Evolutionary conservation across 1,140 invertebrate species (phyloP).

Genomic region (Andricus grossulariae): DNA sequence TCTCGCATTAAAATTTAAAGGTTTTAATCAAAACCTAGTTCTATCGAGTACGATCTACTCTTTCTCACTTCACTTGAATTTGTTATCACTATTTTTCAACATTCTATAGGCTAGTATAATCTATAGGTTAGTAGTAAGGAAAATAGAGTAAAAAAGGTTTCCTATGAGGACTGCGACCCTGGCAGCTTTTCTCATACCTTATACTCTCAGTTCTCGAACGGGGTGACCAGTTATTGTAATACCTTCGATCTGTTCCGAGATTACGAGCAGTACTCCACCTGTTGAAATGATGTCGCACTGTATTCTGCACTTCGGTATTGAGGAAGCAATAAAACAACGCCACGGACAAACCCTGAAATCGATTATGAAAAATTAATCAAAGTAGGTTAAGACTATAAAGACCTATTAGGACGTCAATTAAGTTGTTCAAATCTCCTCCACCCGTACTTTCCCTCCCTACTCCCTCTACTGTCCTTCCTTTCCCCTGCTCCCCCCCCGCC

Average conservation of each 20-base stretch:
- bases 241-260: conserved; percentile 78
- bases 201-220: conserved; percentile 88
- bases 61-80: not conserved
- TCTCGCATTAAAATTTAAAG: no score
- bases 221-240: conserved; percentile 86
- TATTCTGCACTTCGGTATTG: conserved; percentile 93
- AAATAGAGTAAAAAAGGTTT: conserved; percentile 49
- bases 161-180: conserved; percentile 55
- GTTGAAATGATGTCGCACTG: conserved; percentile 86
- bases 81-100: not conserved
- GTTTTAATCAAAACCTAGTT: no score
- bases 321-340: conserved; percentile 94
- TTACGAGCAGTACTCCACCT: conserved; percentile 84
- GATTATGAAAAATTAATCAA: not conserved
- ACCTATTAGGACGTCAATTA: no score
- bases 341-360: conserved; percentile 87
- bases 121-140: conserved; percentile 45
- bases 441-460: no score
- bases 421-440: no score
- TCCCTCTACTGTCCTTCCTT: no score
- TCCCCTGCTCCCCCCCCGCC: no score
- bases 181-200: conserved; percentile 76
- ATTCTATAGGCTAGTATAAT: conserved; percentile 40
- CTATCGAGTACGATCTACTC: no score
- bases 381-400: no score